Evolutionary conservation across 2,888 invertebrate genomes (phyloP), one percentile per base, ranked within the genome.

Genomic region (Unio pictorum): DNA sequence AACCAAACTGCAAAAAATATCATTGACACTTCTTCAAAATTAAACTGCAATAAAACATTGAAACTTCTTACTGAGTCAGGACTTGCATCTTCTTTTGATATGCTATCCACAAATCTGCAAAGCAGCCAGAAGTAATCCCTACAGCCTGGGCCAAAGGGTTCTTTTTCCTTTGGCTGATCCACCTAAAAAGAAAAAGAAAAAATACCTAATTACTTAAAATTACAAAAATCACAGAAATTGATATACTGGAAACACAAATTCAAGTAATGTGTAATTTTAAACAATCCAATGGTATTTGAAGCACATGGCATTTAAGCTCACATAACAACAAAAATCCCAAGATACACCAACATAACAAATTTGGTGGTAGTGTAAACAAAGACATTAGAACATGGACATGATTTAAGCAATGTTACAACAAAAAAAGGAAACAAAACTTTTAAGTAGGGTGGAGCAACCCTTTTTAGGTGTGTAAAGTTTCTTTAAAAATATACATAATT

Each of bases 71-170:
- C 82, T 11, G 78, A 69, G 26, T 81, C 83, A 28, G 73, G 64
- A 59, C 72, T 80, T 92, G 93, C 66, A 92, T 90, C 83, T 91
- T 92, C 79, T 92, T 92, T 89, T 23, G 85, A 82, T 57, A 88
- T 81, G 61, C 95, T 95, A 84, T 97, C 97, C 1, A 97, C 95
- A 26, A 97, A 92, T 55, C 96, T 92, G 78, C 96, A 95, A 20
- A 96, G 92, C 5, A 97, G 92, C 96, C 97, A 97, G 90, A 97
- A 97, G 90, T 96, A 98, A 89, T 98, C 97, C 11, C 96, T 92
- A 87, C 97, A 97, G 1, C 97, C 97, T 1, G 97, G 96, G 0
- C 97, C 97, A 87, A 96, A 97, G 0, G 96, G 96, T 87, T 97
- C 97, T 87, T 97, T 88, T 69, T 88, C 86, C 64, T 88, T 84